Conservation (phyloP, 2,113 vertebrate genomes). For the Datnioides undecimradiatus region DNA sequence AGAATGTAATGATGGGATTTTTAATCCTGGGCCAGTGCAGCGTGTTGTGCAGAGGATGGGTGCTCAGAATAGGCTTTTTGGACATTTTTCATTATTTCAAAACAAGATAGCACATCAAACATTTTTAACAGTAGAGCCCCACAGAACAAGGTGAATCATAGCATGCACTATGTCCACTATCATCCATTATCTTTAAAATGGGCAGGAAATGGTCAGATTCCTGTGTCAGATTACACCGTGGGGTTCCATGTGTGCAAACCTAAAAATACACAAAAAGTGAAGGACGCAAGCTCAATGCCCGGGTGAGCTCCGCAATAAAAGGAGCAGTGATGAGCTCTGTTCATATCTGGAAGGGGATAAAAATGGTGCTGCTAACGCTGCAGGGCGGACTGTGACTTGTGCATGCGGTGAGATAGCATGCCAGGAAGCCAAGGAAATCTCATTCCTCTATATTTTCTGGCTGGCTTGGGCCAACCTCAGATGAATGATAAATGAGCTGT, state of each 20-base stretch:
- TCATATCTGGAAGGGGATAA: slow-evolving; percentile 60
- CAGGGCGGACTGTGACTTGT: slow-evolving; percentile 47
- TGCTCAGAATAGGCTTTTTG: slow-evolving; percentile 27
- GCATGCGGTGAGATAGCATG: slow-evolving; percentile 46
- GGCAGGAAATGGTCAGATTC: slow-evolving; percentile 35
- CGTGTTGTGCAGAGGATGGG: background rate
- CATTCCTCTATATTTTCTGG: slow-evolving; percentile 63
- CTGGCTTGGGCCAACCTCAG: slow-evolving; percentile 57
- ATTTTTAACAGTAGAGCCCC: slow-evolving; percentile 34
- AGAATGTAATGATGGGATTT: slow-evolving; percentile 50
- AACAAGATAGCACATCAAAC: slow-evolving; percentile 26
- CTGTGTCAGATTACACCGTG: slow-evolving; percentile 29
- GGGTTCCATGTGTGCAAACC: background rate
- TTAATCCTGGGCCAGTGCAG: slow-evolving; percentile 16
- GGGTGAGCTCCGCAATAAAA: slow-evolving; percentile 38
- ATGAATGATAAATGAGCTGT: slow-evolving; percentile 76
- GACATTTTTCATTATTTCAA: slow-evolving; percentile 37
- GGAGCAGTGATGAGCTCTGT: slow-evolving; percentile 35
- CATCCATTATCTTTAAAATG: slow-evolving; percentile 45
- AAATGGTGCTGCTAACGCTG: slow-evolving; percentile 56
- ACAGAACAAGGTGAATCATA: background rate
- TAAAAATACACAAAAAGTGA: slow-evolving; percentile 33
- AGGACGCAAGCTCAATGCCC: slow-evolving; percentile 30
- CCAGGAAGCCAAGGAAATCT: slow-evolving; percentile 71
- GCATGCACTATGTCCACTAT: slow-evolving; percentile 10